Percentiles rank a stretch among this genome's conserved stretches.
phyloP scores from a whole-genome alignment of 1,140 invertebrate genomes.

The Whitmania pigra region DNA sequence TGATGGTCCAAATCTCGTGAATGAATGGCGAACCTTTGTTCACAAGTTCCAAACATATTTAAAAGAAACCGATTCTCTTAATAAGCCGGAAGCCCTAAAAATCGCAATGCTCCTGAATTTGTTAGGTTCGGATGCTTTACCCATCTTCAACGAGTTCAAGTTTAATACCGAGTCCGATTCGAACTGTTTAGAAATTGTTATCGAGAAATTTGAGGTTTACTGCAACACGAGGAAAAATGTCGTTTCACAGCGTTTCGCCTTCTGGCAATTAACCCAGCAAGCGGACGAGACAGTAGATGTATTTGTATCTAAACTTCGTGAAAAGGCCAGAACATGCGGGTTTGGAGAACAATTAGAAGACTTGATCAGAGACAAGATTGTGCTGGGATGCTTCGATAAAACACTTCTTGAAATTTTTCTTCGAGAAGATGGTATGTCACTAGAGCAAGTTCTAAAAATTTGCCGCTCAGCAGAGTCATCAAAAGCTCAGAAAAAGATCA shows the following conservation, averaged over 20 bases:
- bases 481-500: too few relatives aligned
- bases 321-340: neutral
- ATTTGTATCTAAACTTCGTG: conserved; percentile 2
- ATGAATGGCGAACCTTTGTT: too few relatives aligned
- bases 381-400: neutral
- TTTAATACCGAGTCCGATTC: neutral
- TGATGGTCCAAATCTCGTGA: too few relatives aligned
- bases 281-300: neutral
- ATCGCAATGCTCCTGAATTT: conserved; percentile 8
- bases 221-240: neutral
- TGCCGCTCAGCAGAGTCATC: neutral
- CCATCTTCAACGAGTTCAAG: neutral
- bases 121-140: neutral
- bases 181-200: neutral
- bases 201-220: neutral
- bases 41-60: too few relatives aligned
- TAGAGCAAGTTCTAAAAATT: neutral
- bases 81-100: neutral
- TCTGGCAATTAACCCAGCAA: neutral
- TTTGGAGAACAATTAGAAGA: conserved; percentile 8
- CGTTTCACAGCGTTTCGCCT: neutral
- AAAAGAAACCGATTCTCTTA: too few relatives aligned
- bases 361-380: conserved; percentile 10
- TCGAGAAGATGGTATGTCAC: neutral
- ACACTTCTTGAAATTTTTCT: neutral